Percentiles rank a stretch among this genome's conserved stretches.
phyloP scores from a whole-genome alignment of 2,888 invertebrate genomes.

The Mellilla xanthometata region DNA sequence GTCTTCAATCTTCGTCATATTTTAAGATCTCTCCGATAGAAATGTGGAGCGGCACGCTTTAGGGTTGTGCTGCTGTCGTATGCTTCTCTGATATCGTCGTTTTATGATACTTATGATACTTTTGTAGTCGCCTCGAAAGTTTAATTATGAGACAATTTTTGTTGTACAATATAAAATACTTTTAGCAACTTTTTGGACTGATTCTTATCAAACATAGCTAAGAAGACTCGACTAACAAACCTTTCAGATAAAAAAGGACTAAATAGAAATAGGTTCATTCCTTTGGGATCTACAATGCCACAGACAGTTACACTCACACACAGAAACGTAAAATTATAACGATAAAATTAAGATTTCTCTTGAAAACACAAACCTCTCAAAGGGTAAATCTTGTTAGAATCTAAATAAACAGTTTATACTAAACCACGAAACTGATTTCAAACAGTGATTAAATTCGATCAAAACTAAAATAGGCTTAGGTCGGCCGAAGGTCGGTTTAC shows the following conservation, averaged over 20 bases:
- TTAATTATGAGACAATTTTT: no score
- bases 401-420: not conserved
- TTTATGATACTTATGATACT: not conserved
- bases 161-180: no score
- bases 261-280: no score
- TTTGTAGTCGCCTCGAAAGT: no score
- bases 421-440: slow-evolving; percentile 3
- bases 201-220: no score
- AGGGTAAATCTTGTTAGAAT: not conserved
- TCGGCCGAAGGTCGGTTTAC: slow-evolving; percentile 7
- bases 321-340: no score
- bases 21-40: slow-evolving; percentile 7
- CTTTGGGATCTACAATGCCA: no score
- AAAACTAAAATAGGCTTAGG: slow-evolving; percentile 17
- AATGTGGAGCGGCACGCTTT: slow-evolving; percentile 2
- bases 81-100: slow-evolving; percentile 3
- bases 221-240: no score
- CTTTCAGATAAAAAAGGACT: no score
- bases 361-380: not conserved
- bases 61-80: slow-evolving; percentile 2
- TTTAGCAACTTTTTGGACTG: no score
- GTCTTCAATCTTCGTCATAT: slow-evolving; percentile 5
- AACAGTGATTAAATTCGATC: slow-evolving; percentile 12
- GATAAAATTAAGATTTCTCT: no score
- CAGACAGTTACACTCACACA: no score